A percentile compares a stretch with the other conserved stretches of the same genome.
phyloP scores from a whole-genome alignment of 2,113 vertebrate genomes.

The Mesoclemmys tuberculata region DNA sequence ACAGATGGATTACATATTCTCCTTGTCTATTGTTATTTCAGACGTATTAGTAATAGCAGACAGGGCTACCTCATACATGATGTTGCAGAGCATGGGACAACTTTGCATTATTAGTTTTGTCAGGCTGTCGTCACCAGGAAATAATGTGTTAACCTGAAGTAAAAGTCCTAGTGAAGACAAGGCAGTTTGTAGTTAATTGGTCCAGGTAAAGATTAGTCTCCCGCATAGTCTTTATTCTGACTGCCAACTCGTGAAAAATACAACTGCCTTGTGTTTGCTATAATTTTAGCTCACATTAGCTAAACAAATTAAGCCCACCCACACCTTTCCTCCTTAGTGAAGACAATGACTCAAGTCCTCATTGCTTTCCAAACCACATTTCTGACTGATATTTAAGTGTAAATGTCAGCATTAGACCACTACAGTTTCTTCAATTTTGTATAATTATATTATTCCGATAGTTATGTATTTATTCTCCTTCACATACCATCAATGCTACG shows the following conservation, averaged over 20 bases:
- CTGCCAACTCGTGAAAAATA: background rate
- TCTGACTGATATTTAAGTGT: background rate
- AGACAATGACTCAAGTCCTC: background rate
- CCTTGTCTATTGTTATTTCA: background rate
- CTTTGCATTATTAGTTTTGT: background rate
- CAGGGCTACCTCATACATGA: background rate
- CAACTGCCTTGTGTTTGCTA: background rate
- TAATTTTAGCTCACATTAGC: background rate
- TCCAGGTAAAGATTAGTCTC: background rate
- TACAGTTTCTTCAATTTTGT: background rate
- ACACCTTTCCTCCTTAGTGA: background rate
- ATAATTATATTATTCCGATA: background rate
- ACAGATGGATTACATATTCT: background rate
- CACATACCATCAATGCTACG: constrained; percentile 97
- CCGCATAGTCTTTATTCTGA: background rate
- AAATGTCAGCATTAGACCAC: background rate
- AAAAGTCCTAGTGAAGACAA: background rate
- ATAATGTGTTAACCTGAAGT: background rate
- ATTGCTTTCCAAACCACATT: background rate
- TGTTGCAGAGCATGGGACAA: background rate
- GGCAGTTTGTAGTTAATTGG: background rate
- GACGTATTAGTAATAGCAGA: background rate
- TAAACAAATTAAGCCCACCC: background rate
- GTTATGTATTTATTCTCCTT: background rate
- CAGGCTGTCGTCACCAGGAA: background rate